Percentiles rank a stretch among this genome's conserved stretches.
Evolutionary conservation across 64 coral and sea anemone genomes (phyloP).

Genomic region (Actinia tenebrosa): DNA sequence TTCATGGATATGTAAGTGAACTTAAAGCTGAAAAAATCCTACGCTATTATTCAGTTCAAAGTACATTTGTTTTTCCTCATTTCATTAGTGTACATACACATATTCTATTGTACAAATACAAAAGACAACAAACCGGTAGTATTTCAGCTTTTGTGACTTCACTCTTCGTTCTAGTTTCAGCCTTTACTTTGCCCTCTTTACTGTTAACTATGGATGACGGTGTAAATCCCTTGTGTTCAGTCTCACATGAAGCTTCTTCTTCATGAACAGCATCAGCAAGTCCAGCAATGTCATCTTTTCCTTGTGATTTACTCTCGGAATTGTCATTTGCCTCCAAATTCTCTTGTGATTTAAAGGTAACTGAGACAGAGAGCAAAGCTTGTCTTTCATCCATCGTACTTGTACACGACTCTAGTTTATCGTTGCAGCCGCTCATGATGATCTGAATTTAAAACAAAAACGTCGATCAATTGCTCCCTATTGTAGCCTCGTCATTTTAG

Average conservation of each 20-base stretch:
- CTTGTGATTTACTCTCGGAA: background rate
- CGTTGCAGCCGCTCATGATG: background rate
- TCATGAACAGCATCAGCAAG: background rate
- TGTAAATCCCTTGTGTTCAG: background rate
- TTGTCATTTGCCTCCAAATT: background rate
- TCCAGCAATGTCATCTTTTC: background rate
- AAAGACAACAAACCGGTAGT: background rate
- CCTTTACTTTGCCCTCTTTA: no score
- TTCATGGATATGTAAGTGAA: background rate
- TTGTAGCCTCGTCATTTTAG: background rate
- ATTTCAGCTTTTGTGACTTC: background rate
- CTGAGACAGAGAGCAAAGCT: conserved; percentile 9
- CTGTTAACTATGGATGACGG: no score
- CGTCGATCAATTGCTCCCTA: background rate
- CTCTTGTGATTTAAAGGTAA: conserved; percentile 18
- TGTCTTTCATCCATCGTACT: background rate
- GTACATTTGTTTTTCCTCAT: background rate
- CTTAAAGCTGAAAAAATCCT: no score
- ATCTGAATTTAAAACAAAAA: background rate
- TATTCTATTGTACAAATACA: background rate
- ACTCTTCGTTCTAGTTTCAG: no score
- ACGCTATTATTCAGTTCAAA: no score
- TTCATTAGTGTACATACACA: background rate
- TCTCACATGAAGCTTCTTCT: background rate
- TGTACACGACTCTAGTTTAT: background rate